These are phyloP conservation scores for Indicator indicator DNA, from an alignment of 2,113 vertebrate genomes.

Conservation along the genomic window DNA sequence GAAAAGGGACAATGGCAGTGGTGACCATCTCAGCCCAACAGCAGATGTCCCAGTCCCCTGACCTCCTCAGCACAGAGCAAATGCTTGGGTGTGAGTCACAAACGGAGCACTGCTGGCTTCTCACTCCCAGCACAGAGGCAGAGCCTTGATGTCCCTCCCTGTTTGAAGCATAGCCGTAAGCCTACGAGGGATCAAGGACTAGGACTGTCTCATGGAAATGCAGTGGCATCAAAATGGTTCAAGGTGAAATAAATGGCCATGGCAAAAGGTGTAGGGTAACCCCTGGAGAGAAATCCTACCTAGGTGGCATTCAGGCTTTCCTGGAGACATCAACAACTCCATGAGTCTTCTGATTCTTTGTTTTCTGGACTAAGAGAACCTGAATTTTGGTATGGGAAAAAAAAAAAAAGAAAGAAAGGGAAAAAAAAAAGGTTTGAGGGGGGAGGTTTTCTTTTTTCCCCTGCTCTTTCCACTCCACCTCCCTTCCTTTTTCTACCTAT, in stretches of 20 bases:
- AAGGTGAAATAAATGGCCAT: not conserved
- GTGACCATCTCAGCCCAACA: accelerated
- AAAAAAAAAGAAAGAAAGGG: not conserved
- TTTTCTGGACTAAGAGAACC: not conserved
- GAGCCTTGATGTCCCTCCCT: not conserved
- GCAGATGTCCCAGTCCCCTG: accelerated
- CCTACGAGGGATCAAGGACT: not conserved
- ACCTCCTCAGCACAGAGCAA: not conserved
- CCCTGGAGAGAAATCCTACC: not conserved
- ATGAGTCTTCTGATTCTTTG: not conserved
- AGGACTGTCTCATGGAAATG: not conserved
- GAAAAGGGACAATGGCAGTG: accelerated
- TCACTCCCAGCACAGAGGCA: not conserved
- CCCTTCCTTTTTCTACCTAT: not conserved
- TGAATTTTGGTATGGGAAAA: not conserved
- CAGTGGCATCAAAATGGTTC: not conserved
- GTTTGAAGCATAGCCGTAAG: not conserved
- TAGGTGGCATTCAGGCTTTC: not conserved
- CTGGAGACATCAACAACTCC: not conserved
- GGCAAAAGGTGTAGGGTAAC: not conserved
- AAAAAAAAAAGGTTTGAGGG: too few species aligned
- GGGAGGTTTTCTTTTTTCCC: accelerated
- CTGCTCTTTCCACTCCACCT: accelerated
- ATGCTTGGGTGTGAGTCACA: not conserved
- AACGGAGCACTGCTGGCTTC: not conserved